phyloP scores from a whole-genome alignment of 2,888 invertebrate species.

The Hirtodrosophila duncani region DNA sequence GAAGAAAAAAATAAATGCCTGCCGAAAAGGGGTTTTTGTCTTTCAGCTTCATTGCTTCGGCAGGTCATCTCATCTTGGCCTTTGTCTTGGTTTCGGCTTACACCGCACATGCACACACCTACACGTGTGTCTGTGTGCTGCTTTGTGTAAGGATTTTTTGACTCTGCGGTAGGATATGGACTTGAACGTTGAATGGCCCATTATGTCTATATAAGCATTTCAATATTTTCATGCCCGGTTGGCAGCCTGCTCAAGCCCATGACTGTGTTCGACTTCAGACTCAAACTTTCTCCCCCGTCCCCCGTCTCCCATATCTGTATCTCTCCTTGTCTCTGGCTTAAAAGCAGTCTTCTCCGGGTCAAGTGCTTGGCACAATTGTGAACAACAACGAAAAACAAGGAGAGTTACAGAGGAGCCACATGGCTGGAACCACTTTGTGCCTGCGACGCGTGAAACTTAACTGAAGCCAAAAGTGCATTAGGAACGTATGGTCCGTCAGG shows the following conservation, averaged over 20 bases:
- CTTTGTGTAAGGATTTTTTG: slow-evolving; percentile 36
- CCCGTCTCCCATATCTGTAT: too few relatives aligned
- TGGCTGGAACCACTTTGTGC: too few relatives aligned
- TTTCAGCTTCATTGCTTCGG: slow-evolving; percentile 53
- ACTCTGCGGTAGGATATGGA: slow-evolving; percentile 43
- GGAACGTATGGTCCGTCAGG: too few relatives aligned
- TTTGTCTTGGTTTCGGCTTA: neutral
- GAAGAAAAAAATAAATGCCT: slow-evolving; percentile 31
- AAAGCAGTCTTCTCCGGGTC: too few relatives aligned
- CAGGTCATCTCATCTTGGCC: slow-evolving; percentile 44
- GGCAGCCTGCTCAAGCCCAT: slow-evolving; percentile 7
- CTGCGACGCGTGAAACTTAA: too few relatives aligned
- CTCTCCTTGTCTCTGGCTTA: too few relatives aligned
- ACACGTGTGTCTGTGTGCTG: slow-evolving; percentile 3
- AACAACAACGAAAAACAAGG: too few relatives aligned
- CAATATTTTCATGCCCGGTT: slow-evolving; percentile 44
- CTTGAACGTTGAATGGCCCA: slow-evolving; percentile 18
- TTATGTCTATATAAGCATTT: slow-evolving; percentile 14
- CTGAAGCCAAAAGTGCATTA: too few relatives aligned
- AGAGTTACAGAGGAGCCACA: too few relatives aligned
- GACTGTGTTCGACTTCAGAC: slow-evolving; percentile 16
- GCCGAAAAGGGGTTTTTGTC: slow-evolving; percentile 53
- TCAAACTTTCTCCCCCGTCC: too few relatives aligned
- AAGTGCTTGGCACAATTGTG: too few relatives aligned
- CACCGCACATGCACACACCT: slow-evolving; percentile 3